These are phyloP conservation scores for Periophthalmus magnuspinnatus DNA, from an alignment of 2,797 vertebrate species.

Conservation along the genomic window DNA sequence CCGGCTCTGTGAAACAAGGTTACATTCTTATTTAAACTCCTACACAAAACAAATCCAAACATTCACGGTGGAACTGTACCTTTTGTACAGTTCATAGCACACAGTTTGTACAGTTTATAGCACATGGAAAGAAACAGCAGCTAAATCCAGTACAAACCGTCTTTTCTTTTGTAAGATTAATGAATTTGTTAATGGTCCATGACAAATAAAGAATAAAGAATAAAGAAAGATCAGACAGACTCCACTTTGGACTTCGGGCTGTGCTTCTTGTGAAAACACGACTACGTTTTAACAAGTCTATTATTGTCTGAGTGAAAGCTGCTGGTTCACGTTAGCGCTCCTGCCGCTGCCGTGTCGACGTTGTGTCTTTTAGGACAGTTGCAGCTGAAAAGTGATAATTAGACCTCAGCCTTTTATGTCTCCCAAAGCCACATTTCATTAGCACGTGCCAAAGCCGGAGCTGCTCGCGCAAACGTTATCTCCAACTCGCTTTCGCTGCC, in stretches of 20 bases:
- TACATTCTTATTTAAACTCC: background rate
- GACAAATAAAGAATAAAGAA: too few relatives aligned
- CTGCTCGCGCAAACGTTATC: slow-evolving; percentile 38
- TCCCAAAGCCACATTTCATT: slow-evolving; percentile 42
- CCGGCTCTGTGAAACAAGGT: background rate
- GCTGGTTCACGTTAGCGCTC: slow-evolving; percentile 10
- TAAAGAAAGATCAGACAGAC: background rate
- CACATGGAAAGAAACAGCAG: too few relatives aligned
- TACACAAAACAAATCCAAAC: background rate
- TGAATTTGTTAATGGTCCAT: too few relatives aligned
- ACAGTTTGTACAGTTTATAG: too few relatives aligned
- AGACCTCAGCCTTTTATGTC: slow-evolving; percentile 41
- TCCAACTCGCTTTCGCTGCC: slow-evolving; percentile 42
- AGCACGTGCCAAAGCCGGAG: slow-evolving; percentile 16
- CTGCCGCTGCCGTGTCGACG: background rate
- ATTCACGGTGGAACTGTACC: background rate
- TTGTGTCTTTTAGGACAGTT: slow-evolving; percentile 16
- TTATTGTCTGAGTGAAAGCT: slow-evolving; percentile 10
- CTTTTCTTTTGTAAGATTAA: too few relatives aligned
- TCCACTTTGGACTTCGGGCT: background rate
- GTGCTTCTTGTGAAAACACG: background rate
- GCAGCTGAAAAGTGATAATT: slow-evolving; percentile 42
- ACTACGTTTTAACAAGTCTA: background rate
- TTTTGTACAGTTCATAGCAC: too few relatives aligned
- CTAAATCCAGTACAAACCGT: too few relatives aligned